Conservation (phyloP, 35 echinoderm and acorn worm species). For the Heliocidaris tuberculata region DNA sequence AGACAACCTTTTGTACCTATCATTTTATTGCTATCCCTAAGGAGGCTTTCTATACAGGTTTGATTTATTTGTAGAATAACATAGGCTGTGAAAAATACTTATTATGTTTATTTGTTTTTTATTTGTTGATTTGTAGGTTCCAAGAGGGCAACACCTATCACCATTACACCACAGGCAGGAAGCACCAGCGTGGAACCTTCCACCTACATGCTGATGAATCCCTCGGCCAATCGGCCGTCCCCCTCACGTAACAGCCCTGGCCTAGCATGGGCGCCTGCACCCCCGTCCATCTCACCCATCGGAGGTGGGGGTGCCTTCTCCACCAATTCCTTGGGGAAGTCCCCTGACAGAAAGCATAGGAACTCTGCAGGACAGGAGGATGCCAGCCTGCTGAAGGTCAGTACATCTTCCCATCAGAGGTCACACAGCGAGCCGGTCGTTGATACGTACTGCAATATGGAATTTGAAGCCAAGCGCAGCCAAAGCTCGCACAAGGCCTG, state of each 20-base stretch:
- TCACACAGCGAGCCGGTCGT: conserved; percentile 36
- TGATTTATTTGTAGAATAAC: no score
- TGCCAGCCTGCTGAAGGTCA: neutral
- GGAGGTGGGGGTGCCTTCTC: conserved; percentile 14
- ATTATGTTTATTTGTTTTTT: neutral
- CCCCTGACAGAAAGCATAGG: conserved; percentile 11
- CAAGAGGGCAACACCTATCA: neutral
- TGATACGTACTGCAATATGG: conserved; percentile 77
- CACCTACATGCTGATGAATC: conserved; percentile 58
- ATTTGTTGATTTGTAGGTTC: conserved; percentile 30
- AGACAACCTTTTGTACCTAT: no score
- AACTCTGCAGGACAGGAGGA: neutral
- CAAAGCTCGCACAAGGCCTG: neutral
- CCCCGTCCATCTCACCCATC: neutral
- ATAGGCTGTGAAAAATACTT: no score
- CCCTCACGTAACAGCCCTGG: conserved; percentile 26
- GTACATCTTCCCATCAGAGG: neutral
- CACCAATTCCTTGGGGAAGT: neutral
- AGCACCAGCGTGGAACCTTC: conserved; percentile 27
- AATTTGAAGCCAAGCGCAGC: conserved; percentile 52
- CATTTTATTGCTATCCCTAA: no score
- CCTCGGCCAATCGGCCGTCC: conserved; percentile 14
- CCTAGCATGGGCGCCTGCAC: conserved; percentile 26
- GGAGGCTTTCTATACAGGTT: no score
- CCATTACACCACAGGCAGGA: conserved; percentile 20